Evolutionary conservation across 2,113 vertebrate genomes (phyloP).

Genomic region (Nymphicus hollandicus): DNA sequence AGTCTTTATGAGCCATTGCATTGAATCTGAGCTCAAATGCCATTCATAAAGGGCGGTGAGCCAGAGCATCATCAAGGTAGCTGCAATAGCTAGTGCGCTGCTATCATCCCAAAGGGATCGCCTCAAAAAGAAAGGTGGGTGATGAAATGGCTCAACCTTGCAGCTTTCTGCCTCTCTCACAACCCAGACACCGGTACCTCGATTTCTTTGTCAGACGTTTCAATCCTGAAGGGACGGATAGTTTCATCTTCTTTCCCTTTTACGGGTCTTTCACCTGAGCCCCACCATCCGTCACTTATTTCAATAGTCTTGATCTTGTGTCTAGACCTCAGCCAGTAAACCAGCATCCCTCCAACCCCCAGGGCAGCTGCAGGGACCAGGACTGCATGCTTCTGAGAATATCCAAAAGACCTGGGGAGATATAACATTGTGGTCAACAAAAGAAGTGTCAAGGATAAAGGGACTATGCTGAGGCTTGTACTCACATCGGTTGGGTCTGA

Average conservation of each 20-base stretch:
- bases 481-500: not conserved
- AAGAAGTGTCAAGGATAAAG: not conserved
- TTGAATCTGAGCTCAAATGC: not conserved
- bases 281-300: conserved; percentile 86
- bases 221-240: conserved; percentile 12
- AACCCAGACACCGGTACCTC: not conserved
- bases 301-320: conserved; percentile 72
- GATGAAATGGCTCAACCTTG: not conserved
- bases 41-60: not conserved
- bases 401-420: conserved; percentile 48
- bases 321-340: conserved; percentile 69
- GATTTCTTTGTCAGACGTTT: not conserved
- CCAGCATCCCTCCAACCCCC: conserved; percentile 72
- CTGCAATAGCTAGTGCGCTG: not conserved
- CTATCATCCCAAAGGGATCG: not conserved
- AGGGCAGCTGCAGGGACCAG: conserved; percentile 62
- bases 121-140: rapidly evolving
- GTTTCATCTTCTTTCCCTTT: not conserved
- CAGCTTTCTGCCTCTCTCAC: not conserved
- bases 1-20: not conserved
- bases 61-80: not conserved
- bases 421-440: not conserved
- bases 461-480: not conserved
- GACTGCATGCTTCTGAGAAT: conserved; percentile 45
- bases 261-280: conserved; percentile 36